These are phyloP conservation scores for Tipula vernalis DNA, from an alignment of 2,888 invertebrate species.

Conservation along the genomic window DNA sequence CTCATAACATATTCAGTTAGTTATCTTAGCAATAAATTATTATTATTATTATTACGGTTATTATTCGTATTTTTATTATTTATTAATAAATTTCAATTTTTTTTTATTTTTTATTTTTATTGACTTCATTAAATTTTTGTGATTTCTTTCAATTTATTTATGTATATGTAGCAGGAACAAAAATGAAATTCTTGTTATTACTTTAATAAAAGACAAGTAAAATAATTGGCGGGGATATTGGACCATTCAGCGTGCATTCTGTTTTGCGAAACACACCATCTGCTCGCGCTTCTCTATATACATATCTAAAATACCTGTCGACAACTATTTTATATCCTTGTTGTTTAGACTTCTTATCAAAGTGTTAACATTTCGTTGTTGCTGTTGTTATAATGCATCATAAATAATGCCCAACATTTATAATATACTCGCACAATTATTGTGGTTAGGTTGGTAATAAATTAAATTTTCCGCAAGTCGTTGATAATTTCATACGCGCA, in stretches of 20 bases:
- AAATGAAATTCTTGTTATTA: neutral
- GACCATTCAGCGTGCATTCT: neutral
- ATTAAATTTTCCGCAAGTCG: neutral
- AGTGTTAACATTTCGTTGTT: neutral
- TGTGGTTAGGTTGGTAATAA: neutral
- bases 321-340: neutral
- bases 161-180: neutral
- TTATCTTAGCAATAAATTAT: neutral
- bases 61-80: neutral
- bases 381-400: neutral
- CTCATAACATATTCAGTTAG: neutral
- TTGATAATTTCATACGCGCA: neutral
- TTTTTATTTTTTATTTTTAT: neutral
- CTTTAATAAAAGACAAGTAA: neutral
- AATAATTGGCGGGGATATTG: neutral
- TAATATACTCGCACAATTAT: neutral
- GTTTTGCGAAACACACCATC: neutral
- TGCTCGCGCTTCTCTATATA: neutral
- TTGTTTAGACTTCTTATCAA: neutral
- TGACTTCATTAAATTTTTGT: constrained; percentile 4
- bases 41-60: neutral
- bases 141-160: neutral
- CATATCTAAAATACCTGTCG: neutral
- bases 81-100: neutral
- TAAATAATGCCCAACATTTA: neutral